These are phyloP conservation scores for Itoplectis maculator DNA, from an alignment of 2,888 invertebrate species.

Conservation along the genomic window DNA sequence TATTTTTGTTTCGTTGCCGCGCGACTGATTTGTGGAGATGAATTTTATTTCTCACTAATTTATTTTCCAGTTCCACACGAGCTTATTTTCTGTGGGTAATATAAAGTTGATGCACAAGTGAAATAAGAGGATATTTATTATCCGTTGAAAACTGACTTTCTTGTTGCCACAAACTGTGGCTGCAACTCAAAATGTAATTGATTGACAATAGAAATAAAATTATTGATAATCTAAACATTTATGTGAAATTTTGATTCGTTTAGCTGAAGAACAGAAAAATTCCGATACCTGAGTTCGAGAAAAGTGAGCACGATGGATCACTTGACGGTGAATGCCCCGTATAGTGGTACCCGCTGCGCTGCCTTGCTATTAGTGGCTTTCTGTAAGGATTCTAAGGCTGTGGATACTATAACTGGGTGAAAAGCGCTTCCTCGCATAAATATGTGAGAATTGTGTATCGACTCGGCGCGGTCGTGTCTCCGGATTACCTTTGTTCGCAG, in stretches of 20 bases:
- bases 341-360: neutral
- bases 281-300: neutral
- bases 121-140: too few species aligned
- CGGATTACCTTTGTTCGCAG: conserved; percentile 5
- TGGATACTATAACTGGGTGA: conserved; percentile 41
- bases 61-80: too few species aligned
- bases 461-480: conserved; percentile 19
- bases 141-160: too few species aligned
- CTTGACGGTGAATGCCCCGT: neutral
- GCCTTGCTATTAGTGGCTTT: conserved; percentile 20
- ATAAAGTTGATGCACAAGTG: too few species aligned
- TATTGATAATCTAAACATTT: too few species aligned
- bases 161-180: too few species aligned
- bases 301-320: neutral
- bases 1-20: neutral
- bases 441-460: conserved; percentile 53
- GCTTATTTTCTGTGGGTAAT: too few species aligned
- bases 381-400: conserved; percentile 24
- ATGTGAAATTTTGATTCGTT: too few species aligned
- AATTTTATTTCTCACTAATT: too few species aligned
- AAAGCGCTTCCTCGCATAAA: conserved; percentile 55
- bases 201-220: too few species aligned
- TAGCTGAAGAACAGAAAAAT: neutral
- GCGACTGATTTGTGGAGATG: too few species aligned
- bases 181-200: too few species aligned